phyloP scores from a whole-genome alignment of 1,140 invertebrate genomes.

The Dolichoris vasculosae region DNA sequence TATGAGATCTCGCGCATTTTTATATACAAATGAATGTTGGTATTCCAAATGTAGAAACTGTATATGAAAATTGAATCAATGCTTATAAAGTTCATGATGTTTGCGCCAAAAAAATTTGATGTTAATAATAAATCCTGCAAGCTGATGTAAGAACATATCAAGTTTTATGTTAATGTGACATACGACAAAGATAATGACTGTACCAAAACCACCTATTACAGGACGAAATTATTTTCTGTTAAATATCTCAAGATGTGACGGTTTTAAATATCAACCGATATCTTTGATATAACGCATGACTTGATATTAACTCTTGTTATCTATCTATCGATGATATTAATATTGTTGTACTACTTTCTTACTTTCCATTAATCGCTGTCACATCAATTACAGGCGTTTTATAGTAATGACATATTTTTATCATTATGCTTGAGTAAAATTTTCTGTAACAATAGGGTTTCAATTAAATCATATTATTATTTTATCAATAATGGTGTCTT shows the following conservation, averaged over 20 bases:
- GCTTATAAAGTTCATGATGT: no score
- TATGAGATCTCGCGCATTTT: no score
- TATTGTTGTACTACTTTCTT: not conserved
- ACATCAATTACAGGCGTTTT: not conserved
- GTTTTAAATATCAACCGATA: not conserved
- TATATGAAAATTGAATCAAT: no score
- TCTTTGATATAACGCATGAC: not conserved
- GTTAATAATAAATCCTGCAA: not conserved
- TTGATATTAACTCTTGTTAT: not conserved
- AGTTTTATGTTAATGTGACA: not conserved
- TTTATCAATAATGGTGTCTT: no score
- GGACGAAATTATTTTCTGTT: slow-evolving; percentile 3
- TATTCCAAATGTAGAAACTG: no score
- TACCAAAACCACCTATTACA: not conserved
- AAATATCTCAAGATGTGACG: not conserved
- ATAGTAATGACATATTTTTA: no score
- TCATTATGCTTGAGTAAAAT: not conserved
- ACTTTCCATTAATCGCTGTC: not conserved
- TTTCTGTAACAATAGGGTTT: no score
- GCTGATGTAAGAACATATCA: not conserved
- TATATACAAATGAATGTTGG: no score
- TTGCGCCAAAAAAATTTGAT: no score
- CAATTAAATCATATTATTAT: no score
- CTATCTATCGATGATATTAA: no score
- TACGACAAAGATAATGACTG: not conserved